These are phyloP conservation scores for Cossypha dichroa DNA, from an alignment of 2,797 vertebrate species.

Conservation along the genomic window DNA sequence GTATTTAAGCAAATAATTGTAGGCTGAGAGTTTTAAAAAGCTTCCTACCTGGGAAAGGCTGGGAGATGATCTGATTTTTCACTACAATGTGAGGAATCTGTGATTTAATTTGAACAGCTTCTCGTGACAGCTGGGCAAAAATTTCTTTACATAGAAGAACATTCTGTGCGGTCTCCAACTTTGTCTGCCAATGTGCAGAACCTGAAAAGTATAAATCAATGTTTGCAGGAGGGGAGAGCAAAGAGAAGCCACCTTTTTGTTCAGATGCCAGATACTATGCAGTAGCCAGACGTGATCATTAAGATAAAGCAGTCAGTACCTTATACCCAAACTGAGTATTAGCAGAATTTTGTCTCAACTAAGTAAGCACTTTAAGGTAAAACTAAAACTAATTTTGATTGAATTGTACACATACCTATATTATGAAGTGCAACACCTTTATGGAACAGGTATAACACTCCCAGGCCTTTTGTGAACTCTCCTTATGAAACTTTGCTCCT, in stretches of 20 bases:
- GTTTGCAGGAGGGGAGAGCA: not conserved
- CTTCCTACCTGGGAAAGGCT: constrained; percentile 92
- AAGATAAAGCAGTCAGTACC: not conserved
- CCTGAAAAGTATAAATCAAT: constrained; percentile 70
- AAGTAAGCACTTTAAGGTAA: not conserved
- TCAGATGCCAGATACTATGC: not conserved
- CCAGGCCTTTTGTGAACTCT: not conserved
- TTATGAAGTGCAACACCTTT: not conserved
- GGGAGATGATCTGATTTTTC: constrained; percentile 98
- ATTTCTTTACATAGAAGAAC: constrained; percentile 98
- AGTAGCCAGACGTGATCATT: accelerated
- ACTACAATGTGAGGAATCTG: constrained; percentile 98
- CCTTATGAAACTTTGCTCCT: not conserved
- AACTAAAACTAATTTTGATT: not conserved
- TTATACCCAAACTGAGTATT: not conserved
- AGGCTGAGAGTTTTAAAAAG: not conserved
- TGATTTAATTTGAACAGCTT: constrained; percentile 98
- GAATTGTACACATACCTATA: not conserved
- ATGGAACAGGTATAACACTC: not conserved
- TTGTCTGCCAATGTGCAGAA: constrained; percentile 91
- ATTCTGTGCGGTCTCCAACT: constrained; percentile 94
- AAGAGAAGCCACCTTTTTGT: not conserved
- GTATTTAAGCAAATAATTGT: not conserved
- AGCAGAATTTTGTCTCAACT: not conserved
- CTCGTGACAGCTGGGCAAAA: constrained; percentile 95